phyloP scores from a whole-genome alignment of 2,888 invertebrate species.

The Drosophila paranaensis region DNA sequence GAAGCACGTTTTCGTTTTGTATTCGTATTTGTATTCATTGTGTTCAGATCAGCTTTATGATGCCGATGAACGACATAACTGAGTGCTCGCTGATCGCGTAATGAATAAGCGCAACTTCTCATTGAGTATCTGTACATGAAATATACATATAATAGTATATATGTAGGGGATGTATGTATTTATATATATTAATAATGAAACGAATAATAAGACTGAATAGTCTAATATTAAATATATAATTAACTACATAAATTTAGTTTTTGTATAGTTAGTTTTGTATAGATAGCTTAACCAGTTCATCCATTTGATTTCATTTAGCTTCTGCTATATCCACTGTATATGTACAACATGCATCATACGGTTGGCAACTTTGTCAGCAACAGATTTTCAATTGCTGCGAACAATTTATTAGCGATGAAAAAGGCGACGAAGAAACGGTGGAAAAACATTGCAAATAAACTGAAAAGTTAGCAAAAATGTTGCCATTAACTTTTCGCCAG shows the following conservation, averaged over 20 bases:
- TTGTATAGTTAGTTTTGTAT: too few species aligned
- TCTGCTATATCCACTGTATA: background rate
- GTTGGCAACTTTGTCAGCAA: conserved; percentile 69
- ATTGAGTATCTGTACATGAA: background rate
- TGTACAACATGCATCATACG: conserved; percentile 41
- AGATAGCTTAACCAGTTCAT: background rate
- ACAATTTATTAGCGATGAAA: conserved; percentile 50
- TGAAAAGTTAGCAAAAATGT: conserved; percentile 74
- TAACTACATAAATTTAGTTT: too few species aligned
- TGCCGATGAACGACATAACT: conserved; percentile 37
- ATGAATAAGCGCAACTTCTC: background rate
- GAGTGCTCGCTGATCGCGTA: background rate
- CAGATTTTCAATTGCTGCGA: conserved; percentile 70
- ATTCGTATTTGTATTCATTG: conserved; percentile 58
- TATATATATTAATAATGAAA: background rate
- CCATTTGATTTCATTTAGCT: background rate
- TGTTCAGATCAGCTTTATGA: conserved; percentile 35
- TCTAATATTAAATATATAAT: background rate
- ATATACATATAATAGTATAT: too few species aligned
- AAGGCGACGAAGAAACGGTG: background rate
- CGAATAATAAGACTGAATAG: too few species aligned
- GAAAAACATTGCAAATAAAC: conserved; percentile 60
- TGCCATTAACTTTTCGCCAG: conserved; percentile 69
- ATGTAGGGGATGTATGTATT: too few species aligned
- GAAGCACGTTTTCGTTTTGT: conserved; percentile 49